Conservation (phyloP, 2,113 vertebrate species). For the Elephantulus edwardii region DNA sequence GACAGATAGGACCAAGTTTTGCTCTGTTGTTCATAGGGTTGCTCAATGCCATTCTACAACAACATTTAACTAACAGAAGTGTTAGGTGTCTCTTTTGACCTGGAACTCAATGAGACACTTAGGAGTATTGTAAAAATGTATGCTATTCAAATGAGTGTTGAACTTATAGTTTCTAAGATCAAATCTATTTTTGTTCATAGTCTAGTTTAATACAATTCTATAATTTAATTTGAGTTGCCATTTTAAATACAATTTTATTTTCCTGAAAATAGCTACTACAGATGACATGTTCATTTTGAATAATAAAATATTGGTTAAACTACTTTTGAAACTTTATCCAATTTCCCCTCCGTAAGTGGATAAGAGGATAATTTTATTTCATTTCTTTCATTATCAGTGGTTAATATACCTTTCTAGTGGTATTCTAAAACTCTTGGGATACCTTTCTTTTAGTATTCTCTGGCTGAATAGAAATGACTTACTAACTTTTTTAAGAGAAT, state of each 20-base stretch:
- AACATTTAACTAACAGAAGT: neutral
- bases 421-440: neutral
- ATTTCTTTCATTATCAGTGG: neutral
- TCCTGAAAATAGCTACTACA: conserved; percentile 33
- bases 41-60: no score
- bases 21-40: no score
- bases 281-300: neutral
- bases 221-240: neutral
- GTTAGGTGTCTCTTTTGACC: neutral
- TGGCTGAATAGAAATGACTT: neutral
- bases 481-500: neutral
- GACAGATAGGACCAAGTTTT: no score
- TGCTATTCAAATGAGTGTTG: neutral
- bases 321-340: conserved; percentile 54
- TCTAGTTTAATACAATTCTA: neutral
- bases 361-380: neutral
- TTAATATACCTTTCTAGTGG: neutral
- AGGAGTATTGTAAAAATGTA: neutral
- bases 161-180: neutral
- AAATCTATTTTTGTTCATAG: neutral
- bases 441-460: neutral
- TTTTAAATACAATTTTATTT: conserved; percentile 42
- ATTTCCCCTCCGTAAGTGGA: neutral
- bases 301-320: conserved; percentile 36
- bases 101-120: neutral